Base-by-base conservation (phyloP, 2,888 invertebrate species). In the Hydrotaea diabolus region DNA sequence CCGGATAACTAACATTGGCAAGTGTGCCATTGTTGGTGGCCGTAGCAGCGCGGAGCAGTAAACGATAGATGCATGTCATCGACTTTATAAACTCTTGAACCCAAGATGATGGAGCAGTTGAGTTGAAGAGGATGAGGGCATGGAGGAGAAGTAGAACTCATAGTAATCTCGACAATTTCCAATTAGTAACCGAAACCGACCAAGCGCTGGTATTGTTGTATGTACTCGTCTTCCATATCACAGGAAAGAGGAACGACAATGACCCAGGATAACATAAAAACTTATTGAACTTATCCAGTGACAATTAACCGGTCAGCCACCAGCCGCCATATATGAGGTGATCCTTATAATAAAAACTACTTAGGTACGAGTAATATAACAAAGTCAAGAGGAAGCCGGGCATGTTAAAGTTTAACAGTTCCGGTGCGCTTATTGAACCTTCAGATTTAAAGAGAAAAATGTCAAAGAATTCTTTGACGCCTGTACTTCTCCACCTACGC, bases 1-100 rank as follows among this genome's bases (percentile, higher is more conserved):
- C 23, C 43, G 43, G 43, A 46, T 76, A 77, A 74, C 74, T 76
- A 77, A 74, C 74, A 77, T 71, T 76, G 77, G 31, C 23, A 79
- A 71, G 77, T 66, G 26, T 76, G 46, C 55, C 39, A 57, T 74
- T 74, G 26, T 75, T 72, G 23, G 26, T 13, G 7, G 23, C 7
- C 15, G 11, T 26, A 4, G 5, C 71, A 53, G 49, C 36, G 36
- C 36, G 8, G 36, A 3, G 8, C 36, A 39, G 23, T 13, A n/a
- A 26, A 53, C 2, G 53, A 53, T 46, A 13, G 11, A 31, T 49
- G 31, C 49, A 73, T 55, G 72, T 49, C 62, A 46, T 64, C 36
- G 59, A 74, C 74, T 74, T 19, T 59, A 62, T 26, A 62, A 64
- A 64, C 46, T 76, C 62, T 76, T 62, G 75, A 69, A 43, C 46